phyloP scores from a whole-genome alignment of 1,140 invertebrate species.

The Heliconius hermathena region DNA sequence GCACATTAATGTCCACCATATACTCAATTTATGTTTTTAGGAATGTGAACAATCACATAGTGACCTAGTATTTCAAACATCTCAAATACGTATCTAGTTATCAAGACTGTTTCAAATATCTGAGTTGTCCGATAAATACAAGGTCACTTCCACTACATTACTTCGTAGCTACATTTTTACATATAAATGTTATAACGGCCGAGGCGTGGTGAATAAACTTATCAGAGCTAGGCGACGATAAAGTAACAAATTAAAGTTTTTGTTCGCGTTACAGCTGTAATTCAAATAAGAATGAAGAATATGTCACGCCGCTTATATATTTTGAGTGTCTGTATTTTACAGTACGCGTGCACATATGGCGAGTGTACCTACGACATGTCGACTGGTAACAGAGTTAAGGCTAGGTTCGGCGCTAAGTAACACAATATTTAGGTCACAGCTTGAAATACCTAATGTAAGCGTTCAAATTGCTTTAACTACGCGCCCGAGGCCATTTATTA shows the following conservation, averaged over 20 bases:
- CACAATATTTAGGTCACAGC: constrained; percentile 50
- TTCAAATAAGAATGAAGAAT: constrained; percentile 4
- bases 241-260: constrained; percentile 26
- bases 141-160: constrained; percentile 59
- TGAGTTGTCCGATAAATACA: constrained; percentile 59
- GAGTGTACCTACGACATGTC: constrained; percentile 33
- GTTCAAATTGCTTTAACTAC: constrained; percentile 62
- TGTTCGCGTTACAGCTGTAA: constrained; percentile 20
- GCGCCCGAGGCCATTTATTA: constrained; percentile 47
- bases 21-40: constrained; percentile 6
- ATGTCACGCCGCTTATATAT: constrained; percentile 17
- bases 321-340: background rate
- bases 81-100: constrained; percentile 37
- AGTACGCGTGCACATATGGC: constrained; percentile 8
- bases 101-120: constrained; percentile 47
- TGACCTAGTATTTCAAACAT: constrained; percentile 48
- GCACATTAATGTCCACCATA: constrained; percentile 13
- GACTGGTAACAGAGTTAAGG: constrained; percentile 34
- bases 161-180: constrained; percentile 30
- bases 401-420: constrained; percentile 42
- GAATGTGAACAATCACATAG: constrained; percentile 37
- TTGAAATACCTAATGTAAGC: constrained; percentile 50
- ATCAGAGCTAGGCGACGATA: constrained; percentile 28
- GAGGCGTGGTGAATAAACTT: constrained; percentile 39
- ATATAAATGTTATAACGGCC: constrained; percentile 22